A percentile compares a stretch with the other conserved stretches of the same genome.
phyloP scores from a whole-genome alignment of 2,888 invertebrate genomes.

The Drosophila pseudotakahashii region DNA sequence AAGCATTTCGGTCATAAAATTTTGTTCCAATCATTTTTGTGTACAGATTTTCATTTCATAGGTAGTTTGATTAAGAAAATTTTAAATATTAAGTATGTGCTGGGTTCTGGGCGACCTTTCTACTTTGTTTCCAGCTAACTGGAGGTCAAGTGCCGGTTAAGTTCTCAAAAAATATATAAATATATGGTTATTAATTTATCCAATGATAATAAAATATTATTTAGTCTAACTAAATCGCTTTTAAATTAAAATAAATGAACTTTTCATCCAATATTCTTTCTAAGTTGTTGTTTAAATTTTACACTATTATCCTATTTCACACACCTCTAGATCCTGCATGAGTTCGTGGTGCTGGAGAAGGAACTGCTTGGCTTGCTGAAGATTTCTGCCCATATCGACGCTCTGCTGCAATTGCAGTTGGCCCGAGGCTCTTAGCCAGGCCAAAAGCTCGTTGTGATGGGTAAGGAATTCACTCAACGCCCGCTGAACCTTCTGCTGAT shows the following conservation, averaged over 20 bases:
- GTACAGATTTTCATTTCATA: neutral
- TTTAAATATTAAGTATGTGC: no score
- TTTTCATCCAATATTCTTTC: no score
- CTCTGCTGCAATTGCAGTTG: conserved; percentile 90
- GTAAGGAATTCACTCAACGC: conserved; percentile 89
- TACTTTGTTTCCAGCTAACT: no score
- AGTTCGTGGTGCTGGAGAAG: conserved; percentile 90
- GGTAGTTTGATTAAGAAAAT: neutral
- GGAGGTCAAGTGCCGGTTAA: no score
- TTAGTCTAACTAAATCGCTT: no score
- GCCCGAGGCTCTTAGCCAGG: conserved; percentile 90
- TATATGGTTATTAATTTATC: no score
- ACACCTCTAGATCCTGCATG: conserved; percentile 89
- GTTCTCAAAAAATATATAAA: no score
- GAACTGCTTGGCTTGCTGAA: conserved; percentile 89
- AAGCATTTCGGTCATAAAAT: neutral
- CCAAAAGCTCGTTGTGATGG: conserved; percentile 88
- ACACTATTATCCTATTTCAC: neutral
- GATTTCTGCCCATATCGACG: conserved; percentile 89
- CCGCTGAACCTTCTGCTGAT: conserved; percentile 88
- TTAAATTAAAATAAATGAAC: no score
- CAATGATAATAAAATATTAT: no score
- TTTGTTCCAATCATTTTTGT: neutral
- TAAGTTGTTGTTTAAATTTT: no score
- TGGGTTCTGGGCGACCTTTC: no score